A percentile compares a stretch with the other conserved stretches of the same genome.
These are phyloP conservation scores for Coregonus clupeaformis DNA, from an alignment of 2,113 vertebrate species.

Conservation along the genomic window DNA sequence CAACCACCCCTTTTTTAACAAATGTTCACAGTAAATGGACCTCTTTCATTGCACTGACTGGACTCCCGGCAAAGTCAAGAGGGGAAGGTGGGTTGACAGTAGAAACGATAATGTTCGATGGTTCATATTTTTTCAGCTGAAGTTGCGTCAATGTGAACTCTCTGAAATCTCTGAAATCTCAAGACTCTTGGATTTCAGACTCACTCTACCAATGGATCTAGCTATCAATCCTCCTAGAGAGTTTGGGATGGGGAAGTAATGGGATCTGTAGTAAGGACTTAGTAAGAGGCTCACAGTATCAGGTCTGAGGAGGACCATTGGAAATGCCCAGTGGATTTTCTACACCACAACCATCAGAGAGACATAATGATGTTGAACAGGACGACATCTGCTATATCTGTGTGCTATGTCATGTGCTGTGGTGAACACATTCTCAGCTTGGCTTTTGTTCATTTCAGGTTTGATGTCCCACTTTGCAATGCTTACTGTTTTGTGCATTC, in stretches of 20 bases:
- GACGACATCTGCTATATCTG: conserved; percentile 30
- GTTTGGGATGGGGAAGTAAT: conserved; percentile 1
- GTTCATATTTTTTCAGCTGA: conserved; percentile 39
- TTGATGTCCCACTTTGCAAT: conserved; percentile 20
- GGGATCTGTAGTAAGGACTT: conserved; percentile 15
- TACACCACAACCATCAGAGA: conserved; percentile 38
- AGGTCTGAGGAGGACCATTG: neutral
- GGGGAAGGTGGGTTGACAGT: neutral
- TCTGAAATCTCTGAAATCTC: conserved; percentile 18
- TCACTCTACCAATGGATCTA: conserved; percentile 15
- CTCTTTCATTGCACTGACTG: neutral
- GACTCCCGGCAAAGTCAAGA: conserved; percentile 7
- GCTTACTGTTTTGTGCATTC: conserved; percentile 31
- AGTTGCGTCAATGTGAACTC: conserved; percentile 39
- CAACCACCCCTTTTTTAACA: conserved; percentile 5
- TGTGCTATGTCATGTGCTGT: conserved; percentile 58
- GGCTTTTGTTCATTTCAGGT: conserved; percentile 33
- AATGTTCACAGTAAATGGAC: neutral
- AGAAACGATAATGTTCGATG: neutral
- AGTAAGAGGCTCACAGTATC: conserved; percentile 7
- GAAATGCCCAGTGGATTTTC: conserved; percentile 15
- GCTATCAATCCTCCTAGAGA: neutral
- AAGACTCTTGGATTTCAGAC: conserved; percentile 39
- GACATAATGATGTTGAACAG: conserved; percentile 11
- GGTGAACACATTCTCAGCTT: conserved; percentile 56